A percentile compares a stretch with the other conserved stretches of the same genome.
Evolutionary conservation across 64 coral and sea anemone species (phyloP).

Genomic region (Hydrozoanthus tunicans): DNA sequence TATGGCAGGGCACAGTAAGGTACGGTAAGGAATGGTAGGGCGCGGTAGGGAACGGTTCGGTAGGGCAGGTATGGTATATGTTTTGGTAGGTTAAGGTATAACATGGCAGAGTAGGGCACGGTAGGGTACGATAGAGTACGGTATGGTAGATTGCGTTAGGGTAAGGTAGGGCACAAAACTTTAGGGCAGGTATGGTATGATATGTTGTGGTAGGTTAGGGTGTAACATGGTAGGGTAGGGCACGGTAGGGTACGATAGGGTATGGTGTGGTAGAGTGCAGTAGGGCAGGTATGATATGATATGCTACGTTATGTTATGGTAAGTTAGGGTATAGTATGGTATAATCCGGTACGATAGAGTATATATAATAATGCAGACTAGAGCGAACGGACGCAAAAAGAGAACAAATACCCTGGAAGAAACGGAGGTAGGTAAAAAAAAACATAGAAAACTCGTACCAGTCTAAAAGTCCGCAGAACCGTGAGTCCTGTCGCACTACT

Average conservation of each 20-base stretch:
- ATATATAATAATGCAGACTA: too few species aligned
- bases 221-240: background rate
- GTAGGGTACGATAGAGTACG: background rate
- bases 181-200: too few species aligned
- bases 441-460: slow-evolving; percentile 55
- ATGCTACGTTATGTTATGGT: too few species aligned
- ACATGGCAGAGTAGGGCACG: background rate
- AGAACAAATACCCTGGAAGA: too few species aligned
- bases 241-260: background rate
- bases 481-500: slow-evolving; percentile 71
- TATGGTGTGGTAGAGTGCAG: background rate
- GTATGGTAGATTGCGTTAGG: background rate
- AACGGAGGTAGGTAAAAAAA: background rate
- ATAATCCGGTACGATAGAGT: background rate
- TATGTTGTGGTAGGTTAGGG: background rate
- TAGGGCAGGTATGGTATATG: too few species aligned
- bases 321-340: background rate
- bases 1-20: background rate
- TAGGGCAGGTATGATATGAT: too few species aligned
- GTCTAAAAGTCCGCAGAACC: slow-evolving; percentile 86
- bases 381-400: too few species aligned
- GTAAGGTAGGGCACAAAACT: background rate
- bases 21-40: background rate
- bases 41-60: background rate
- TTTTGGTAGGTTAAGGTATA: background rate